Evolutionary conservation across 2,888 invertebrate genomes (phyloP), one percentile per base, ranked within the genome.

Genomic region (Chrysolina americana): DNA sequence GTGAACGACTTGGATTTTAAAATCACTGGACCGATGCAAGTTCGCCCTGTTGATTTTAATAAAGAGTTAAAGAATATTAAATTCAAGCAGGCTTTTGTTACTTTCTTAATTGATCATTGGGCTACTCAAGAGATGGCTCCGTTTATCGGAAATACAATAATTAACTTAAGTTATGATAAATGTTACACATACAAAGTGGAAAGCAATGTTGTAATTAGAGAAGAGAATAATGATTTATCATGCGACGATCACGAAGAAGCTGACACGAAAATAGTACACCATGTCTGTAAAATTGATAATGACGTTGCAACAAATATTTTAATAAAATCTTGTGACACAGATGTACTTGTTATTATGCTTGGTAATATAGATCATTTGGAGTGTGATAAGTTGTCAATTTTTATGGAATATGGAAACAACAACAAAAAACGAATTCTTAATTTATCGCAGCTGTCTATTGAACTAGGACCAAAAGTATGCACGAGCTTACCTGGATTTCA

Each of bases 11-110:
- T 78, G 23, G 76, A 81, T 53, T 83, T 78, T 21, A 79, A 62
- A 15, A 82, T 83, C 62, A 63, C 78, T 75, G 81, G 78, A 2
- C 80, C 82, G 21, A 81, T 82, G 53, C 85, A 84, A 81, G 76
- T 75, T 66, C 41, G 81, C 73, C 81, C 80, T 41, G 65, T 53
- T 6, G 81, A 83, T 78, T 81, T 82, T 47, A 15, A 23, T 6
- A 65, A 65, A 44, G 65, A 65, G 9, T 13, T 65, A 19, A 81
- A 78, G 74, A 83, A 80, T 75, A 76, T 68, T 0, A 36, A 80
- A 21, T 84, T 83, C 71, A 84, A 84, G 78, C 65, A 83, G 74
- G 81, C 80, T 66, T 73, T 82, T 8, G 80, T 83, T 17, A 69
- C 80, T 66, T 83, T 83, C 70, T 80, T 76, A 62, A 78, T 44